Percentiles rank a stretch among this genome's conserved stretches.
Evolutionary conservation across 2,797 vertebrate genomes (phyloP).

Genomic region (Sebastes aleutianus): DNA sequence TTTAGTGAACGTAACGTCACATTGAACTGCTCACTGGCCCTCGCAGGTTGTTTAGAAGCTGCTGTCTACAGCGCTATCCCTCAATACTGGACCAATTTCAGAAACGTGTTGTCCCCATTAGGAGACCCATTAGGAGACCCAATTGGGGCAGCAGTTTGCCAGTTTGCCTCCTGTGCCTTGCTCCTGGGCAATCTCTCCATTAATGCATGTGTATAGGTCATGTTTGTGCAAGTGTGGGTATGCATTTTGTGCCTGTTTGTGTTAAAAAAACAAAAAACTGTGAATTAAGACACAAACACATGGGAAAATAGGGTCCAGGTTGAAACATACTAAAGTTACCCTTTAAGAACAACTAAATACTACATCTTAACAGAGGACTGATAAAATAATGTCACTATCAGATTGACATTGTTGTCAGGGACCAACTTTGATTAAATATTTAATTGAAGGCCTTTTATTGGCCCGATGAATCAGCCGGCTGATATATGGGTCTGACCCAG

Average conservation of each 20-base stretch:
- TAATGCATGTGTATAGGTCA: no score
- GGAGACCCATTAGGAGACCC: no score
- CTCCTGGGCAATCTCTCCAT: no score
- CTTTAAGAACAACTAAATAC: neutral
- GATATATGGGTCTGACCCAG: conserved; percentile 38
- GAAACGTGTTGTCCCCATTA: no score
- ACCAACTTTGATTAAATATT: conserved; percentile 16
- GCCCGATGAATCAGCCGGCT: conserved; percentile 5
- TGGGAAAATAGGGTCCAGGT: neutral
- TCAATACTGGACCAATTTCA: no score
- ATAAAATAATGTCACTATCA: neutral
- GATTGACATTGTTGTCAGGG: neutral
- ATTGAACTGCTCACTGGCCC: no score
- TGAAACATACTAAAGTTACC: neutral
- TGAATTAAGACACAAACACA: neutral
- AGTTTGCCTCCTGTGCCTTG: neutral
- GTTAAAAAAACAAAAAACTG: no score
- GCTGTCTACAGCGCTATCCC: no score
- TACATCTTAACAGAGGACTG: neutral
- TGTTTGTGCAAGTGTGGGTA: no score
- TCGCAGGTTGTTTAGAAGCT: no score
- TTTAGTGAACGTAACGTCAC: neutral
- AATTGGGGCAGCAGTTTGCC: no score
- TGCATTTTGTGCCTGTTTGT: no score
- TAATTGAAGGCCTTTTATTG: conserved; percentile 11